A percentile compares a stretch with the other conserved stretches of the same genome.
Conservation (phyloP, 1,140 invertebrate genomes). For the Vanessa atalanta region DNA sequence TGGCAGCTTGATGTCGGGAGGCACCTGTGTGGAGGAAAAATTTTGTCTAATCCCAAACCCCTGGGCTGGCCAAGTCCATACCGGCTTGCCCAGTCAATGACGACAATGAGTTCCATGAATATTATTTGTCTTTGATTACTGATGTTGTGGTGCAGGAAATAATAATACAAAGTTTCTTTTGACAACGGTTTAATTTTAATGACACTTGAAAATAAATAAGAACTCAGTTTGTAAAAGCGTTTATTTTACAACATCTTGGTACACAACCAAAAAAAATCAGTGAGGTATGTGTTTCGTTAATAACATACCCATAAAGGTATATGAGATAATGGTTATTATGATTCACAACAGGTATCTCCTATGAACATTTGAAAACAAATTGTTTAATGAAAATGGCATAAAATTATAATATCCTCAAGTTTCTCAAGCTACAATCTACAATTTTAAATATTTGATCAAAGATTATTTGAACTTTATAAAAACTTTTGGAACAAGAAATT, state of each 20-base stretch:
- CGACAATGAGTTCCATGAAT: not conserved
- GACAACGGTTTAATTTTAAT: conserved; percentile 65
- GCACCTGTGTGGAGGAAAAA: conserved; percentile 86
- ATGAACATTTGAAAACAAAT: not conserved
- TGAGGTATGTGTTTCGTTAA: conserved; percentile 35
- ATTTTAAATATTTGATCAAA: not conserved
- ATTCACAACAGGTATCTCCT: conserved; percentile 63
- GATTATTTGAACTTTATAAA: not conserved
- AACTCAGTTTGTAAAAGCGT: conserved; percentile 73
- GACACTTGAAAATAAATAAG: conserved; percentile 70
- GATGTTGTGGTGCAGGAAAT: conserved; percentile 65
- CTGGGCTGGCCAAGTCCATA: conserved; percentile 49
- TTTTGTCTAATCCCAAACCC: conserved; percentile 63
- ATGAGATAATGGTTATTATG: conserved; percentile 13
- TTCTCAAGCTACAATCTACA: conserved; percentile 6
- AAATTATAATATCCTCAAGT: not conserved
- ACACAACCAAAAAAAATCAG: conserved; percentile 60
- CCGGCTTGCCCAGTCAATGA: conserved; percentile 35
- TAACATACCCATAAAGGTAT: conserved; percentile 55
- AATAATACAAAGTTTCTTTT: conserved; percentile 74
- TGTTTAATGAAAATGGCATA: not conserved
- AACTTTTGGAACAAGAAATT: not conserved
- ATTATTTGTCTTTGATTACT: not conserved
- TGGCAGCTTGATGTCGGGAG: conserved; percentile 93
- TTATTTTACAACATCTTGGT: conserved; percentile 68